These are phyloP conservation scores for Callionymus lyra DNA, from an alignment of 2,113 vertebrate genomes.

Conservation along the genomic window DNA sequence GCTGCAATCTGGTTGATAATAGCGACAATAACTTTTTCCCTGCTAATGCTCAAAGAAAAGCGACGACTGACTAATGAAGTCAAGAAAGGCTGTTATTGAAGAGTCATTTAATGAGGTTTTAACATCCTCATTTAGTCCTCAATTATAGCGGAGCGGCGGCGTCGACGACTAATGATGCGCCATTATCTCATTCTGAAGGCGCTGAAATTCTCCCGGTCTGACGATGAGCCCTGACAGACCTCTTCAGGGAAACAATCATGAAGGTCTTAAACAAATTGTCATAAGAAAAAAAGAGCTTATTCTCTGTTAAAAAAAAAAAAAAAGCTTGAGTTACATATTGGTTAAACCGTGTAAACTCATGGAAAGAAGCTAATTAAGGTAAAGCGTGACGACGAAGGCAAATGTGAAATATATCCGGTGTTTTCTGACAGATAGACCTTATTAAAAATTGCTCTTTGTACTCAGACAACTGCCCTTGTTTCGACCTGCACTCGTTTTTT, in stretches of 20 bases:
- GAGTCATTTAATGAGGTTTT: neutral
- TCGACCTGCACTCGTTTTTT: neutral
- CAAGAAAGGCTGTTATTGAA: neutral
- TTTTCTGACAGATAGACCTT: neutral
- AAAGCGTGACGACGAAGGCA: too few relatives aligned
- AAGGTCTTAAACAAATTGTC: neutral
- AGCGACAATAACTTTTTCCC: too few relatives aligned
- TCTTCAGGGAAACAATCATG: constrained; percentile 1
- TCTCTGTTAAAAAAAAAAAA: too few relatives aligned
- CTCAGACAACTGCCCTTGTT: constrained; percentile 1
- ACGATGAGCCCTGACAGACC: constrained; percentile 1
- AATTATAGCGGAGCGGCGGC: constrained; percentile 3
- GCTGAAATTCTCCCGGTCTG: constrained; percentile 5
- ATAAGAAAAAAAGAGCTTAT: neutral
- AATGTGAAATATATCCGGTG: too few relatives aligned
- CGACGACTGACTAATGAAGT: constrained; percentile 3
- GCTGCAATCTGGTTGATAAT: too few relatives aligned
- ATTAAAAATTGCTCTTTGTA: constrained; percentile 7
- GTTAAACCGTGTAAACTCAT: too few relatives aligned
- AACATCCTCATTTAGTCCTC: neutral
- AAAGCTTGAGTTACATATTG: too few relatives aligned
- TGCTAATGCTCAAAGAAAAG: constrained; percentile 3
- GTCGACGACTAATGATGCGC: constrained; percentile 23
- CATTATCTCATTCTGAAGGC: constrained; percentile 12
- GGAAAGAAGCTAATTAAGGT: too few relatives aligned